Percentiles rank a stretch among this genome's conserved stretches.
phyloP scores from a whole-genome alignment of 2,888 invertebrate species.

The Blomia tropicalis region DNA sequence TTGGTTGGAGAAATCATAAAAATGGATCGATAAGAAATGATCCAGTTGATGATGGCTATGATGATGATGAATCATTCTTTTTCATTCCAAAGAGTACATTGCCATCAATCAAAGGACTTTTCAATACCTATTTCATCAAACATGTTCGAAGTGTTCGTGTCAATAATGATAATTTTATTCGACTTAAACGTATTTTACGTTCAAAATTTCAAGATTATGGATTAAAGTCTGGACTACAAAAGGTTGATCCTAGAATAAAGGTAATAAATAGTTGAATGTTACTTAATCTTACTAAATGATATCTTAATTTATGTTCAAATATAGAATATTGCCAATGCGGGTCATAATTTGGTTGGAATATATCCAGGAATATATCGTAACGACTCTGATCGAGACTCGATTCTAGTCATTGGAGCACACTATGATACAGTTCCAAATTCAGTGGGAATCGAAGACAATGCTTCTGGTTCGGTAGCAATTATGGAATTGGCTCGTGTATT shows the following conservation, averaged over 20 bases:
- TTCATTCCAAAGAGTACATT: not conserved
- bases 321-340: constrained; percentile 1
- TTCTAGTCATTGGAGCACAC: constrained; percentile 35
- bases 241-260: not conserved
- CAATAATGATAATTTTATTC: not conserved
- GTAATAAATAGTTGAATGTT: no score
- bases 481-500: constrained; percentile 34
- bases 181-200: constrained; percentile 12
- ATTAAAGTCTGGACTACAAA: constrained; percentile 16
- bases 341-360: constrained; percentile 33
- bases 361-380: constrained; percentile 34
- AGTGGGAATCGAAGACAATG: constrained; percentile 34
- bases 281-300: no score
- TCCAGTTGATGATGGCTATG: not conserved
- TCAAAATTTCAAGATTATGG: constrained; percentile 10
- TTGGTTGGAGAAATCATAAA: not conserved
- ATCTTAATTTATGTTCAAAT: no score
- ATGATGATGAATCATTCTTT: not conserved
- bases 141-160: not conserved
- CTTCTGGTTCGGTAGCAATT: constrained; percentile 34
- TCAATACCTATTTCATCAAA: not conserved
- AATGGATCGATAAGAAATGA: not conserved
- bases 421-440: constrained; percentile 33
- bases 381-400: constrained; percentile 31
- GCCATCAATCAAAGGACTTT: not conserved